Evolutionary conservation across 1,140 invertebrate species (phyloP), one percentile per base, ranked within the genome.

Genomic region (Temnothorax curvispinosus): DNA sequence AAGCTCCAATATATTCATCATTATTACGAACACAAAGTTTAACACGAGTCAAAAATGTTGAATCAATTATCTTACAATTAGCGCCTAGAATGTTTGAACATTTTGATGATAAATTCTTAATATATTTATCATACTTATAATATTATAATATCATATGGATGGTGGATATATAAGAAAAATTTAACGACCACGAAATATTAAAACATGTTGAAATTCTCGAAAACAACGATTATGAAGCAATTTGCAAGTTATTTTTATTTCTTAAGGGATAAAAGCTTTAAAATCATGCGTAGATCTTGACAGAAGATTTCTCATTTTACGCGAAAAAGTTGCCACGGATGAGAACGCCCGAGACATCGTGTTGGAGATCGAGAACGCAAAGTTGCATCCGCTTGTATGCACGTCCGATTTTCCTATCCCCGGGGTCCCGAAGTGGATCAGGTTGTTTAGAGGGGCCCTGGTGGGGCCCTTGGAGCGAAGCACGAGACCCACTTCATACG

Each of bases 401-500:
- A 71, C 50, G 65, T 41, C 41, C 41, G 58, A 85, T 85, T 85
- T 85, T 85, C 71, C 41, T 76, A 64, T 58, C 71, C 52, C 41
- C 27, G 27, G 35, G 35, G 11, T 52, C 18, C 56, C 47, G 56
- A 76, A 74, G 32, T 85, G 71, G 71, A 76, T 85, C 67, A 64
- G 56, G 81, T 75, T 85, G 62, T 78, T 78, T 62, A 64, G 64
- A 74, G 41, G 21, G 47, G 13, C 56, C 41, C 41, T 35, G 21
- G 13, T 6, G 65, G 9, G 54, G 35, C 78, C 62, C 78, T 76
- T 84, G 15, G 52, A 72, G 56, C 38, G 35, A 56, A 74, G 47
- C 80, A 87, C 86, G 86, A 87, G 86, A 76, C 86, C 86, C 86
- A 87, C 82, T 87, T 87, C 71, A 74, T 84, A 82, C 78, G 93